Evolutionary conservation across 2,113 vertebrate species (phyloP).

Genomic region (Fulica atra): DNA sequence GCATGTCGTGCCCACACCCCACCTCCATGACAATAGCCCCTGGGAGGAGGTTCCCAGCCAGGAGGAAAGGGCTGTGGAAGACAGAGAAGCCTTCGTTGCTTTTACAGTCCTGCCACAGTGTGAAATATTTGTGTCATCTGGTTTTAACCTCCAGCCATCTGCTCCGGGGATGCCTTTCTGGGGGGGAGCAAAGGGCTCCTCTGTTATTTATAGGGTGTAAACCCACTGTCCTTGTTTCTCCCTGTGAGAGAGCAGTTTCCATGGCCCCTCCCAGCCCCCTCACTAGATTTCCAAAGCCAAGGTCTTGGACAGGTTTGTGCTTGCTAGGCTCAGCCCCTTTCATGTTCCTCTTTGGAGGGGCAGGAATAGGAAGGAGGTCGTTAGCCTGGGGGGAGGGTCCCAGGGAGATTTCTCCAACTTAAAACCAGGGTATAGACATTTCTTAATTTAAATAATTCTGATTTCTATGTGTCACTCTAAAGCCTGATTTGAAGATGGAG

Average conservation of each 20-base stretch:
- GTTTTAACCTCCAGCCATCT: not conserved
- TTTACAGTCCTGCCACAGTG: accelerated
- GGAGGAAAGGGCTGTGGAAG: not conserved
- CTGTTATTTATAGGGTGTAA: not conserved
- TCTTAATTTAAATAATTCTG: not conserved
- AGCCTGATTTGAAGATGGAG: not conserved
- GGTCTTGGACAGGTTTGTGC: not conserved
- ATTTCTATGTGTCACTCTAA: not conserved
- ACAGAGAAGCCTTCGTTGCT: accelerated
- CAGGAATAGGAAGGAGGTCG: not conserved
- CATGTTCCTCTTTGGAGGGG: not conserved
- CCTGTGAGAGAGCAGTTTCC: not conserved
- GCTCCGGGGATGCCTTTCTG: not conserved
- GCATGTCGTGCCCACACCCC: accelerated
- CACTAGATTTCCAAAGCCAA: not conserved
- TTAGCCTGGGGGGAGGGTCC: not conserved
- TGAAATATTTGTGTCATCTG: not conserved
- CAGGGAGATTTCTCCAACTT: not conserved
- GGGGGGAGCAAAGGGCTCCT: not conserved
- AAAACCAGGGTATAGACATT: not conserved
- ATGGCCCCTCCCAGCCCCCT: not conserved
- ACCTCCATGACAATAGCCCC: not conserved
- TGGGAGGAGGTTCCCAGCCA: not conserved
- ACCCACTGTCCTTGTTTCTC: not conserved
- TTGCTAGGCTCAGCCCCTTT: not conserved